A percentile compares a stretch with the other conserved stretches of the same genome.
Evolutionary conservation across 2,113 vertebrate species (phyloP).

Genomic region (Arvicanthis niloticus): DNA sequence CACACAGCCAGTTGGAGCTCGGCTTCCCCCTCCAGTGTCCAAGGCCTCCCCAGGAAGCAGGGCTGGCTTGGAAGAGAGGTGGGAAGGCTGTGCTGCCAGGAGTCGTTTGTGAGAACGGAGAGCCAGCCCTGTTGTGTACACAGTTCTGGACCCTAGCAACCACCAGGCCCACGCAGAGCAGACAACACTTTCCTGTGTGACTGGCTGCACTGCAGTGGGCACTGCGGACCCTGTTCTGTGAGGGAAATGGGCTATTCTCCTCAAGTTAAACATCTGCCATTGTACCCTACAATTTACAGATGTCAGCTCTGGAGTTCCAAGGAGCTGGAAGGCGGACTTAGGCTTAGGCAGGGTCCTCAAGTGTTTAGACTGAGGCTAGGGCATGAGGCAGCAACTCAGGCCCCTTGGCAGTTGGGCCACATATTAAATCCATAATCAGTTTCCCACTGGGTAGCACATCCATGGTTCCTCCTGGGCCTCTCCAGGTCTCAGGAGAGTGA

Average conservation of each 20-base stretch:
- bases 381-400: background rate
- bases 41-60: conserved; percentile 55
- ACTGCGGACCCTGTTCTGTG: background rate
- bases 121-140: conserved; percentile 78
- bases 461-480: background rate
- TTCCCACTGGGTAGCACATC: background rate
- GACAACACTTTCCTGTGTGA: background rate
- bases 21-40: conserved; percentile 1
- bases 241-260: too few relatives aligned
- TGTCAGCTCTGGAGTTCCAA: background rate
- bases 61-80: background rate
- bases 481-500: background rate
- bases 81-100: background rate
- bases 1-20: background rate
- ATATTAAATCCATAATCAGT: too few relatives aligned
- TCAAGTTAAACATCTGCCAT: too few relatives aligned
- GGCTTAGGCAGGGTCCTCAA: background rate
- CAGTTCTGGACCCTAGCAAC: conserved; percentile 79
- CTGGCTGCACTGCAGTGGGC: background rate
- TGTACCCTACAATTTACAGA: background rate
- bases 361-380: background rate
- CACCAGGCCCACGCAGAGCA: conserved; percentile 6
- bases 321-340: too few relatives aligned
- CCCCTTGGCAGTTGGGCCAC: background rate
- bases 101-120: conserved; percentile 54